A percentile compares a stretch with the other conserved stretches of the same genome.
Evolutionary conservation across 2,888 invertebrate species (phyloP).

Genomic region (Hydroisotoma schaefferi): DNA sequence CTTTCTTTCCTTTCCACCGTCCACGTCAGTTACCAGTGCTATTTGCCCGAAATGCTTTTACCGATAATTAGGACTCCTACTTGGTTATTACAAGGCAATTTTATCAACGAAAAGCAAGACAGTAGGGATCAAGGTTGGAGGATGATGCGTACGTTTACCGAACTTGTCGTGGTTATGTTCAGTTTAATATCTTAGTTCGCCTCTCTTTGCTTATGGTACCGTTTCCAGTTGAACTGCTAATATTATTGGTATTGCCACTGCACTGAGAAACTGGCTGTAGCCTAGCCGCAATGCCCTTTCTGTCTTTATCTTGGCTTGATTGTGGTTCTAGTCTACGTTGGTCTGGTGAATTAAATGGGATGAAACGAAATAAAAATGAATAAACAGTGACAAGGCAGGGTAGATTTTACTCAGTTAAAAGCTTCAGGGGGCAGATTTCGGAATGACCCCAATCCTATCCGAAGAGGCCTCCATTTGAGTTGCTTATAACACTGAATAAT

Average conservation of each 20-base stretch:
- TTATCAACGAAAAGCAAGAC: too few species aligned
- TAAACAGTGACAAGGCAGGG: slow-evolving; percentile 10
- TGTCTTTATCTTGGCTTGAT: too few species aligned
- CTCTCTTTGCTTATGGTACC: background rate
- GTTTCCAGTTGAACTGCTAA: background rate
- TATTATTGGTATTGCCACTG: too few species aligned
- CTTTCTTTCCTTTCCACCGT: background rate
- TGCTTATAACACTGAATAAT: slow-evolving; percentile 24
- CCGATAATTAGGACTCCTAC: background rate
- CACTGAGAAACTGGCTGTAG: too few species aligned
- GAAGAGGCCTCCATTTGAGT: background rate
- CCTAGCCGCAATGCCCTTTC: too few species aligned
- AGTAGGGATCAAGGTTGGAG: too few species aligned
- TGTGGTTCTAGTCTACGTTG: too few species aligned
- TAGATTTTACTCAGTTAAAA: slow-evolving; percentile 3
- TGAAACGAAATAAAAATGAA: slow-evolving; percentile 18
- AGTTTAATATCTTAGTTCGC: background rate
- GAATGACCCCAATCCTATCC: slow-evolving; percentile 26
- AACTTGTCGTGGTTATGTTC: background rate
- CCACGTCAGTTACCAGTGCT: too few species aligned
- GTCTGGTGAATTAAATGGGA: slow-evolving; percentile 10
- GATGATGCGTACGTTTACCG: too few species aligned
- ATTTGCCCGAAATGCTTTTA: slow-evolving; percentile 3
- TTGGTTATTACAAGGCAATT: too few species aligned
- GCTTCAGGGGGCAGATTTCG: slow-evolving; percentile 23